Evolutionary conservation across 1,140 invertebrate species (phyloP).

Genomic region (Hydropsyche tenuis): DNA sequence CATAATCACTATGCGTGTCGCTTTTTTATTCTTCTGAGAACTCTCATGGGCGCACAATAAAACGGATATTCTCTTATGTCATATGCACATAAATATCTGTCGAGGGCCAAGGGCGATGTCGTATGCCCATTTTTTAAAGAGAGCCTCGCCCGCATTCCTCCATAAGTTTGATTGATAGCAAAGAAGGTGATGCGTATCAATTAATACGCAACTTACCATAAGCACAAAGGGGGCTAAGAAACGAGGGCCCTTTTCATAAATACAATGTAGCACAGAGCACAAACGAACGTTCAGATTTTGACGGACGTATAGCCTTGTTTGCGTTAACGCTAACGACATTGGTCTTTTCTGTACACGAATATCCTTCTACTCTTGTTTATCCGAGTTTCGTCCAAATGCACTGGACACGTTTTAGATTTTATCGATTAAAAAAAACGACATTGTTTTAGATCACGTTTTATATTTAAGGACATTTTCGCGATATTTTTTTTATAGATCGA

Average conservation of each 20-base stretch:
- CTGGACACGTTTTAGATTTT: conserved; percentile 29
- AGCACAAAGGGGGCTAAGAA: not conserved
- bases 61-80: conserved; percentile 20
- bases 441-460: conserved; percentile 31
- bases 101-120: conserved; percentile 18
- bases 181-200: conserved; percentile 17
- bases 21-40: not conserved
- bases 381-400: too few relatives aligned
- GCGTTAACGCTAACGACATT: conserved; percentile 6
- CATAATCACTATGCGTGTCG: too few relatives aligned
- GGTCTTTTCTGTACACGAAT: too few relatives aligned
- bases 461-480: conserved; percentile 22
- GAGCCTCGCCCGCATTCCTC: not conserved
- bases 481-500: not conserved
- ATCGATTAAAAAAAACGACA: conserved; percentile 18
- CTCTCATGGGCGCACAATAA: conserved; percentile 4
- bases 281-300: not conserved
- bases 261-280: not conserved
- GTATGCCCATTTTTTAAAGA: conserved; percentile 7
- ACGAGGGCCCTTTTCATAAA: not conserved
- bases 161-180: conserved; percentile 4
- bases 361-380: too few relatives aligned
- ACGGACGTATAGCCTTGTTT: conserved; percentile 18
- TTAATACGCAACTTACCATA: conserved; percentile 20
- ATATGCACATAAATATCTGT: not conserved